Percentiles rank a stretch among this genome's conserved stretches.
These are phyloP conservation scores for Hippocampus abdominalis DNA, from an alignment of 2,113 vertebrate genomes.

Conservation along the genomic window DNA sequence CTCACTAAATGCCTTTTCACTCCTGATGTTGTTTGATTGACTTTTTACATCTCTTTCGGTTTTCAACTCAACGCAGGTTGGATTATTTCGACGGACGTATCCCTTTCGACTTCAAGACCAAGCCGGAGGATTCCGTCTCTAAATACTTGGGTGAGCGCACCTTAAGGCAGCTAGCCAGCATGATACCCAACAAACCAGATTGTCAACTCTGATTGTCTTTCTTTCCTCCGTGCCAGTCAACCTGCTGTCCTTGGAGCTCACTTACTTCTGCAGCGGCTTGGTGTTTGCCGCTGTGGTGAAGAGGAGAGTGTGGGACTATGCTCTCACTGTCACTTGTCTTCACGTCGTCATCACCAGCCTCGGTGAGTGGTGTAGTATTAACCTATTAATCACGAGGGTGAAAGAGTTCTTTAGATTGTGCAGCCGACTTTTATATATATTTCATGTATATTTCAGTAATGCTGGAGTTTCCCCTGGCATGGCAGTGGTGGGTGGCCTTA, in stretches of 20 bases:
- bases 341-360: constrained; percentile 77
- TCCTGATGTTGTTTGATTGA: background rate
- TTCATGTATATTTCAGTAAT: constrained; percentile 71
- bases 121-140: constrained; percentile 75
- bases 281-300: constrained; percentile 80
- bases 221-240: constrained; percentile 51
- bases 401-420: background rate
- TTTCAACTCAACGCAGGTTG: constrained; percentile 59
- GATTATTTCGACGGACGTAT: constrained; percentile 77
- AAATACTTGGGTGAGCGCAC: constrained; percentile 78
- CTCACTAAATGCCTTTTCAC: no score
- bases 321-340: constrained; percentile 77
- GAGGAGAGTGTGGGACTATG: constrained; percentile 85
- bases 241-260: constrained; percentile 78
- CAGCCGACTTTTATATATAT: background rate
- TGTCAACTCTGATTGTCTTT: background rate
- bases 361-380: constrained; percentile 54
- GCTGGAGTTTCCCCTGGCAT: constrained; percentile 78
- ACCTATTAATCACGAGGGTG: background rate
- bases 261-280: constrained; percentile 79
- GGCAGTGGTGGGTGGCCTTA: constrained; percentile 85
- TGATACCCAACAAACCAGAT: background rate
- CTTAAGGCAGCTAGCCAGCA: background rate
- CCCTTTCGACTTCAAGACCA: constrained; percentile 84
- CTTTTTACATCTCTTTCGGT: background rate